Evolutionary conservation across 2,888 invertebrate genomes (phyloP), one percentile per base, ranked within the genome.

Genomic region (Strigamia transsilvanica): DNA sequence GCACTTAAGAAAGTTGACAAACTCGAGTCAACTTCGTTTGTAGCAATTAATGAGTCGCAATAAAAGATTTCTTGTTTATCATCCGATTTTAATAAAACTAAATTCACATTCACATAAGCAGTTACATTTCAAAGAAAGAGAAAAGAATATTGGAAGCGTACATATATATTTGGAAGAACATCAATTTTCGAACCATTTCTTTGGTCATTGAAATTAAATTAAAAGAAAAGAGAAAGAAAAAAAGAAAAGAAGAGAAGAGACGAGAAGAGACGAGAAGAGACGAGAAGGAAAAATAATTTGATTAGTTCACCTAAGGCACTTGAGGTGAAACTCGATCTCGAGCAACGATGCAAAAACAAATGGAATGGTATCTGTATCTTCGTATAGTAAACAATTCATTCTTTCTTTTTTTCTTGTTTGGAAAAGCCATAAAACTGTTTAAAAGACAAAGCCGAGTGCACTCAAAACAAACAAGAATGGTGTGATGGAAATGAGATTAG

Each of bases 271-370:
- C 0, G 23, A 10, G 2, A 15, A 23, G 23, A 66, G 9, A 27
- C 1, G 23, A 23, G 23, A 23, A 66, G n/a, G 23, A 73, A 73
- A 73, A 73, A 27, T 27, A 27, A 27, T 27, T 23, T 73, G 73
- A 73, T 73, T 73, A 4, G n/a, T 66, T 66, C 66, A 66, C 66
- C 66, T n/a, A 66, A 66, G 73, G 73, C 73, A 73, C 73, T 73
- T 27, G 13, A 73, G 73, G 73, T 73, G 73, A 32, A 73, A 73
- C 73, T 73, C 27, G 73, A 61, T 61, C 21, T 23, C 27, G 73
- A 73, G 73, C 73, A 32, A 13, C 7, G 12, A 73, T 15, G 73
- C 13, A 73, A 73, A 32, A 73, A 73, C 27, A 73, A 73, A 73
- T 27, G 73, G 73, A 73, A 73, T 73, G 73, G 73, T 73, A 32